These are phyloP conservation scores for Gerosis bhagava DNA, from an alignment of 2,888 invertebrate species.

Conservation along the genomic window DNA sequence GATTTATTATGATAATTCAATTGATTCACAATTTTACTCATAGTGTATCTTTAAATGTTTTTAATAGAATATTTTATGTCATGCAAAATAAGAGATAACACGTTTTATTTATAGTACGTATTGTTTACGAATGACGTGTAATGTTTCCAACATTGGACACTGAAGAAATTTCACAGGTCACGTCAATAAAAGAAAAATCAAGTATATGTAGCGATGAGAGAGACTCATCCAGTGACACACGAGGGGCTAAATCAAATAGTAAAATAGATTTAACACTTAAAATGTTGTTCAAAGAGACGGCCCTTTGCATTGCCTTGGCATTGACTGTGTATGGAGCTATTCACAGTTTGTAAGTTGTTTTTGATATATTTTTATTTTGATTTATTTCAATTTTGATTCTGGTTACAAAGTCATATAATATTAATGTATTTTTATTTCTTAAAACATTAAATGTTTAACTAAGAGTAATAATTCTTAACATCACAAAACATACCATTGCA, in stretches of 20 bases:
- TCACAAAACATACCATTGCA: too few species aligned
- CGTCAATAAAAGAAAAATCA: constrained; percentile 62
- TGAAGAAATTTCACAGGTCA: constrained; percentile 72
- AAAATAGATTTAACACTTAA: constrained; percentile 71
- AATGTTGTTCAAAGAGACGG: constrained; percentile 84
- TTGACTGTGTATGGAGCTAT: constrained; percentile 87
- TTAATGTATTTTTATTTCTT: too few species aligned
- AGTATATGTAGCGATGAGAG: constrained; percentile 66
- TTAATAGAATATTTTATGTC: constrained; percentile 40
- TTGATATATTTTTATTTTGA: background rate
- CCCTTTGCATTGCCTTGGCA: constrained; percentile 84
- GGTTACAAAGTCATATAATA: too few species aligned
- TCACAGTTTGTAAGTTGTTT: constrained; percentile 85
- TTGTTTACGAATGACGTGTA: constrained; percentile 79
- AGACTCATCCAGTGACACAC: constrained; percentile 56
- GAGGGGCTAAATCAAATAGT: constrained; percentile 56
- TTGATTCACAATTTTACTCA: constrained; percentile 32
- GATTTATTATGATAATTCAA: constrained; percentile 30
- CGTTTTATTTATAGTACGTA: constrained; percentile 44
- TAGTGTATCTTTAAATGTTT: constrained; percentile 32
- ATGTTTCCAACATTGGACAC: constrained; percentile 78
- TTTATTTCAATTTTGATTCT: too few species aligned
- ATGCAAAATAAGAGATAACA: constrained; percentile 51
- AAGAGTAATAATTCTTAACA: too few species aligned
- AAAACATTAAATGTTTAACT: too few species aligned